Percentiles rank a stretch among this genome's conserved stretches.
phyloP scores from a whole-genome alignment of 23 tunicate genomes.

The Ascidia mentula region DNA sequence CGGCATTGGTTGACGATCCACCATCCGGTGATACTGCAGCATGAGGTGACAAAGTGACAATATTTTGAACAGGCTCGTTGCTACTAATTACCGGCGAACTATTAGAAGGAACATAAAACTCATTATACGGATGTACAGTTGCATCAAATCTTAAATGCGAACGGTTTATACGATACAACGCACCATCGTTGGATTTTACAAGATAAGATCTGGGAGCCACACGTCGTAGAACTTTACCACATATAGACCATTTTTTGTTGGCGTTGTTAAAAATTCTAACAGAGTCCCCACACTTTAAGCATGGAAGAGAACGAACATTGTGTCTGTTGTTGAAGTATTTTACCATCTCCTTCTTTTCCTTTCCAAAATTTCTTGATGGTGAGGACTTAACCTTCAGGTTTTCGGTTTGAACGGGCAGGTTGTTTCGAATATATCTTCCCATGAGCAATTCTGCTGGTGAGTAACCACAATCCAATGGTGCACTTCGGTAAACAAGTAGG shows the following conservation, averaged over 20 bases:
- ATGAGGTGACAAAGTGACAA: not conserved
- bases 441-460: constrained; percentile 24
- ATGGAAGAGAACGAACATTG: not conserved
- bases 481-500: constrained; percentile 7
- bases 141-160: not conserved
- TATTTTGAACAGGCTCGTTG: not conserved
- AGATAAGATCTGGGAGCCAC: not conserved
- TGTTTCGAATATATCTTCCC: constrained; percentile 31
- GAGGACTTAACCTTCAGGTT: no score
- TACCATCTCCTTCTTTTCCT: no score
- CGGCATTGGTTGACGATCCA: not conserved
- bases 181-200: not conserved
- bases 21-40: not conserved
- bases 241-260: not conserved
- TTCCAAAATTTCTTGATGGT: no score
- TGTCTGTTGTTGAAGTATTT: not conserved
- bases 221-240: not conserved
- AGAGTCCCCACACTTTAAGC: not conserved
- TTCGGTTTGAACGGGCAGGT: not conserved
- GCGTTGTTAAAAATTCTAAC: not conserved
- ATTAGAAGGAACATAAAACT: not conserved
- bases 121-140: not conserved
- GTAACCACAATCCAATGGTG: constrained; percentile 27
- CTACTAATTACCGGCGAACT: not conserved
- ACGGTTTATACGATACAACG: not conserved